Evolutionary conservation across 2,113 vertebrate genomes (phyloP), one percentile per base, ranked within the genome.

Genomic region (Rhinoptilus africanus): DNA sequence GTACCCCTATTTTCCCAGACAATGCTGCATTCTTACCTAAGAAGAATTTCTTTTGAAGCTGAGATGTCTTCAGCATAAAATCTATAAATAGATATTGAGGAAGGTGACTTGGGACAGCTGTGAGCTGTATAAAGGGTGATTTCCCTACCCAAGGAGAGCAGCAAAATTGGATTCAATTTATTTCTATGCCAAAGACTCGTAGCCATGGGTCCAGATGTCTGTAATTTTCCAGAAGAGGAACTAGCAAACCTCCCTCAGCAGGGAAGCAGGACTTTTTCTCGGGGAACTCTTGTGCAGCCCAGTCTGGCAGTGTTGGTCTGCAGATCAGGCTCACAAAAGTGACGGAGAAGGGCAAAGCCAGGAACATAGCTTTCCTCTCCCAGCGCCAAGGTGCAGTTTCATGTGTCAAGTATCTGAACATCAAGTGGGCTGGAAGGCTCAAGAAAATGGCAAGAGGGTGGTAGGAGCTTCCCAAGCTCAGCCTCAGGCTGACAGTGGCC

Each of bases 91-190:
- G 62, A 22, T 66, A 57, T 34, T 11, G 54, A 88, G 56, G 74
- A 96, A 93, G 87, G 84, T 96, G 93, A 94, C 74, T 94, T 77
- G 37, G 71, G 93, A 92, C 84, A 88, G 54, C 81, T 91, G 66
- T 69, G 77, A 94, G 57, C 27, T 83, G 62, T 57, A 76, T 57
- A 89, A 89, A 92, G 50, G 89, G 45, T 0, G 9, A 91, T 95
- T 93, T 94, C 50, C 59, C 50, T 50, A 54, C 77, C 89, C 87
- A 88, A 2, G 59, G 74, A 83, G 77, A 95, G 71, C 41, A 88
- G 48, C 18, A 89, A 87, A 93, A 92, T 77, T 79, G 48, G 41
- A 89, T 92, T 92, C 48, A 34, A 89, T 72, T 86, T 86, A 72
- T 89, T 95, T 87, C 48, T 75, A 23, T 71, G 53, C 43, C 85